A percentile compares a stretch with the other conserved stretches of the same genome.
phyloP scores from a whole-genome alignment of 2,797 vertebrate species.

The Sebastiscus tertius region DNA sequence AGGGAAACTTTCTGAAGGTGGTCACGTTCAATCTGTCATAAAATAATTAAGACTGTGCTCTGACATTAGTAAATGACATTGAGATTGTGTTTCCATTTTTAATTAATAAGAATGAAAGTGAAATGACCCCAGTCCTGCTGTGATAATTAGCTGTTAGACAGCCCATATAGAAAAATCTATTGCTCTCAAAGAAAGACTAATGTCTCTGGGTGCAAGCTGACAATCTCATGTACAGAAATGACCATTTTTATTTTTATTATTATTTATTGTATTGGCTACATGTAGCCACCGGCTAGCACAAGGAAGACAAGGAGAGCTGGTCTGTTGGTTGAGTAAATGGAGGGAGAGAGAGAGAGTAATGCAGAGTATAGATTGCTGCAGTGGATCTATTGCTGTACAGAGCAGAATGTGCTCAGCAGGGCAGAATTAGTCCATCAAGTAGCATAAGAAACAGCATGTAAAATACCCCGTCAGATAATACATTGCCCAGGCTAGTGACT shows the following conservation, averaged over 20 bases:
- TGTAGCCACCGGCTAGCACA: constrained; percentile 41
- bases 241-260: constrained; percentile 12
- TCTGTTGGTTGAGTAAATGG: constrained; percentile 12
- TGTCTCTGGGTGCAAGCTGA: constrained; percentile 10
- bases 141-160: constrained; percentile 52
- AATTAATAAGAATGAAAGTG: constrained; percentile 50
- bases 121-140: constrained; percentile 45
- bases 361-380: constrained; percentile 51
- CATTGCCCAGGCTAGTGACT: constrained; percentile 13
- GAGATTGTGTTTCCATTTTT: constrained; percentile 42
- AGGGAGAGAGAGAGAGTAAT: constrained; percentile 18
- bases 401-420: constrained; percentile 55
- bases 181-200: constrained; percentile 37
- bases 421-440: constrained; percentile 41
- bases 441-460: constrained; percentile 47
- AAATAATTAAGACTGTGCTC: constrained; percentile 44
- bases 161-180: constrained; percentile 45
- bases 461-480: constrained; percentile 45
- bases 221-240: constrained; percentile 27
- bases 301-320: constrained; percentile 36
- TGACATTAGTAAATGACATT: constrained; percentile 48
- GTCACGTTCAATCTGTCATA: background rate
- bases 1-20: constrained; percentile 18
- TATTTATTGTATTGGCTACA: constrained; percentile 23
- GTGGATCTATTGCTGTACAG: constrained; percentile 48